Percentiles rank a stretch among this genome's conserved stretches.
These are phyloP conservation scores for Clarias batrachus DNA, from an alignment of 2,113 vertebrate genomes.

Conservation along the genomic window DNA sequence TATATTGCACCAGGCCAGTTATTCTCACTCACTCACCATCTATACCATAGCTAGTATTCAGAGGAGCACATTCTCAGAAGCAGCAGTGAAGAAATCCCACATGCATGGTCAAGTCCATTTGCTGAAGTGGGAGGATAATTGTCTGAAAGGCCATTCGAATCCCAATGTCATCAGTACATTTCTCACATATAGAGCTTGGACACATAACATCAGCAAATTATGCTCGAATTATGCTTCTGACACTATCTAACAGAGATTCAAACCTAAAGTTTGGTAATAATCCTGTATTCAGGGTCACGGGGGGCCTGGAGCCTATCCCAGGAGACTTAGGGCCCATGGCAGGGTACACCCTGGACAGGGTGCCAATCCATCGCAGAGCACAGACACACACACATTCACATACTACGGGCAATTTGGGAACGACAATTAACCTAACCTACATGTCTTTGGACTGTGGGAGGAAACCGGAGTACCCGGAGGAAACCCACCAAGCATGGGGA, in stretches of 20 bases:
- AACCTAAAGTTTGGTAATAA: constrained; percentile 17
- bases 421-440: too few species aligned
- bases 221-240: constrained; percentile 25
- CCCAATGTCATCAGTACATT: constrained; percentile 43
- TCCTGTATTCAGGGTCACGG: too few species aligned
- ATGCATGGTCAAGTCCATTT: constrained; percentile 47
- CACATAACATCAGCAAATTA: constrained; percentile 24
- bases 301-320: too few species aligned
- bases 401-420: too few species aligned
- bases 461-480: too few species aligned
- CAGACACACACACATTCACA: too few species aligned
- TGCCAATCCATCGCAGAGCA: too few species aligned
- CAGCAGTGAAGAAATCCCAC: constrained; percentile 24
- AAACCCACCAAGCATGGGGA: too few species aligned
- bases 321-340: too few species aligned
- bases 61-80: constrained; percentile 28
- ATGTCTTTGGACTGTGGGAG: too few species aligned
- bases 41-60: constrained; percentile 18
- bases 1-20: not conserved
- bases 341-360: too few species aligned
- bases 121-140: constrained; percentile 48
- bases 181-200: constrained; percentile 38
- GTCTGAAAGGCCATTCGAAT: constrained; percentile 42
- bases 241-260: constrained; percentile 19
- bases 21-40: too few species aligned